Conservation (phyloP, 1,140 invertebrate genomes). For the Nephila pilipes region DNA sequence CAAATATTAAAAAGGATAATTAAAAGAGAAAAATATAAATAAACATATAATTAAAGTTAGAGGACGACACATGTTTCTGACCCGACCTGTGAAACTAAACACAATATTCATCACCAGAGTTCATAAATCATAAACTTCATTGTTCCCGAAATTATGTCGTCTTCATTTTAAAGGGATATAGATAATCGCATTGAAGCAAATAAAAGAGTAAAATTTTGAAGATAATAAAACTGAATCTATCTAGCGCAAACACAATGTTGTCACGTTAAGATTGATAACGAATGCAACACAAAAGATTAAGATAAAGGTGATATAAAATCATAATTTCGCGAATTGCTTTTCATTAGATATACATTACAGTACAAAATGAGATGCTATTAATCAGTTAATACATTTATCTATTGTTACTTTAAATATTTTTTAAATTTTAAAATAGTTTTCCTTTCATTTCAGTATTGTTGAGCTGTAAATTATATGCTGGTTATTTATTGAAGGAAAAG, state of each 20-base stretch:
- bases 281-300: not conserved
- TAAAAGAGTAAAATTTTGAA: not conserved
- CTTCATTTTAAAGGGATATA: not conserved
- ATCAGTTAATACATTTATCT: too few species aligned
- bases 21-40: not conserved
- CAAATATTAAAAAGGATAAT: not conserved
- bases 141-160: constrained; percentile 21
- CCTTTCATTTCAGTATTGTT: too few species aligned
- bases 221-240: not conserved
- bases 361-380: too few species aligned
- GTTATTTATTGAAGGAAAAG: too few species aligned
- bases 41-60: constrained; percentile 21
- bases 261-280: constrained; percentile 11
- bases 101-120: not conserved
- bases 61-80: constrained; percentile 27
- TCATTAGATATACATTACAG: too few species aligned
- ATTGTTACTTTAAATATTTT: too few species aligned
- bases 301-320: not conserved
- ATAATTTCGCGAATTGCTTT: not conserved
- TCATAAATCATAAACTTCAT: constrained; percentile 33
- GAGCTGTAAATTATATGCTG: too few species aligned
- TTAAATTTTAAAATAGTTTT: too few species aligned
- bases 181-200: not conserved
- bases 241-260: not conserved
- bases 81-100: not conserved